Evolutionary conservation across 2,888 invertebrate species (phyloP).

Genomic region (Trachelus troglodyta): DNA sequence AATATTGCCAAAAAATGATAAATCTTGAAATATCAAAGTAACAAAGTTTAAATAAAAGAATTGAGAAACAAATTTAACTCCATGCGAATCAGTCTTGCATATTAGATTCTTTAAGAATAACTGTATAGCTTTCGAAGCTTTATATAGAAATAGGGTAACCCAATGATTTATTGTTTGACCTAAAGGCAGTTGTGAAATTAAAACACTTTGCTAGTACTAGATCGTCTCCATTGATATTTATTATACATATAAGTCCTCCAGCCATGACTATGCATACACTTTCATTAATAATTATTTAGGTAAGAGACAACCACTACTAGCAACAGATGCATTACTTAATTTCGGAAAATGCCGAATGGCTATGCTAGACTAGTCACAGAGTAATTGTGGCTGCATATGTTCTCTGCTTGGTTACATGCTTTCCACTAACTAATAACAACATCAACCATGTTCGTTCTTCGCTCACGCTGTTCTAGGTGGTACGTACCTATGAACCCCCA

Average conservation of each 20-base stretch:
- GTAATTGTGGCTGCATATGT: constrained; percentile 58
- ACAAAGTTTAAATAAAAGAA: not conserved
- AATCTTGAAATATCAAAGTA: not conserved
- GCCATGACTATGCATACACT: not conserved
- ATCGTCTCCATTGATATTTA: constrained; percentile 1
- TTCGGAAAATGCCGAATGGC: constrained; percentile 35
- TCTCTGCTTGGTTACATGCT: constrained; percentile 61
- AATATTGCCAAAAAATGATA: not conserved
- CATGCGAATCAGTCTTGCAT: constrained; percentile 8
- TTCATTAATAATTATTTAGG: not conserved
- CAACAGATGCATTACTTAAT: constrained; percentile 28
- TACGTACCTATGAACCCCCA: constrained; percentile 53
- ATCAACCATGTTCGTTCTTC: constrained; percentile 58
- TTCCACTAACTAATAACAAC: constrained; percentile 59
- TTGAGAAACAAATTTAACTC: not conserved
- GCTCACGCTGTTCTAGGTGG: constrained; percentile 57
- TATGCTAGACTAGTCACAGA: constrained; percentile 50
- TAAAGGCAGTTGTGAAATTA: constrained; percentile 14
- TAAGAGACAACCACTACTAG: constrained; percentile 7
- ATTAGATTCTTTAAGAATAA: constrained; percentile 12
- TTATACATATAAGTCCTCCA: not conserved
- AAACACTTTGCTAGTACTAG: constrained; percentile 25
- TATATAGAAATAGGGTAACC: constrained; percentile 25
- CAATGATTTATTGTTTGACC: constrained; percentile 22
- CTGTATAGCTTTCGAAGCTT: constrained; percentile 30